Conservation (phyloP, 2,797 vertebrate genomes). For the Danionella dracula region DNA sequence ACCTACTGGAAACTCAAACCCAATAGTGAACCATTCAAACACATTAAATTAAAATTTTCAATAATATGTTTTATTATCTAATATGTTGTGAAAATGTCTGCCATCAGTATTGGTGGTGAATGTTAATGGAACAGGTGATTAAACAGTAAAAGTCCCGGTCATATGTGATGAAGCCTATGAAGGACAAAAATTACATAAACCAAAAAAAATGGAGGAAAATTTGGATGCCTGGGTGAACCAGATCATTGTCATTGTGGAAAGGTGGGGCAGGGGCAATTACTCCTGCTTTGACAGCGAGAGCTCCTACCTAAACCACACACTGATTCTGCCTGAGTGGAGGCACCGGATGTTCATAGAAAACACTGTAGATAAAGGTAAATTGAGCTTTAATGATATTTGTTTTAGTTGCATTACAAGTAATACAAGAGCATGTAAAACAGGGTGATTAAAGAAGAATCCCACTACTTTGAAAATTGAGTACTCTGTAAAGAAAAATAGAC, state of each 20-base stretch:
- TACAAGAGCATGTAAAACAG: no score
- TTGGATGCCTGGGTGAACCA: constrained; percentile 31
- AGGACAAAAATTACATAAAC: constrained; percentile 30
- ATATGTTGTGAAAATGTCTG: background rate
- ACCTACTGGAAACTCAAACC: constrained; percentile 57
- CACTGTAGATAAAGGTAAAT: constrained; percentile 37
- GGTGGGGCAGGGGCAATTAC: constrained; percentile 65
- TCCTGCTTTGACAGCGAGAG: constrained; percentile 59
- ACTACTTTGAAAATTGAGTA: no score
- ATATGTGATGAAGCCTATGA: constrained; percentile 35
- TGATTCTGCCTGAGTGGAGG: constrained; percentile 57
- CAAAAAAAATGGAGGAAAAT: constrained; percentile 1
- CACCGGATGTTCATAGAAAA: constrained; percentile 34
- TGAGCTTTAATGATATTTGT: no score
- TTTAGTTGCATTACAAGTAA: no score
- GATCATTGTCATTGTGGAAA: constrained; percentile 46
- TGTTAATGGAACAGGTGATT: constrained; percentile 25
- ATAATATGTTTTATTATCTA: background rate
- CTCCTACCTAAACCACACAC: constrained; percentile 61
- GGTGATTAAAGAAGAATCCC: no score
- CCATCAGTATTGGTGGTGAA: constrained; percentile 38
- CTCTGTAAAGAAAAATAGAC: no score
- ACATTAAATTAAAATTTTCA: background rate
- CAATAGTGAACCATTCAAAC: constrained; percentile 47
- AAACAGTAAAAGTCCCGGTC: constrained; percentile 33